These are phyloP conservation scores for Exephanes ischioxanthus DNA, from an alignment of 2,888 invertebrate genomes.

Conservation along the genomic window DNA sequence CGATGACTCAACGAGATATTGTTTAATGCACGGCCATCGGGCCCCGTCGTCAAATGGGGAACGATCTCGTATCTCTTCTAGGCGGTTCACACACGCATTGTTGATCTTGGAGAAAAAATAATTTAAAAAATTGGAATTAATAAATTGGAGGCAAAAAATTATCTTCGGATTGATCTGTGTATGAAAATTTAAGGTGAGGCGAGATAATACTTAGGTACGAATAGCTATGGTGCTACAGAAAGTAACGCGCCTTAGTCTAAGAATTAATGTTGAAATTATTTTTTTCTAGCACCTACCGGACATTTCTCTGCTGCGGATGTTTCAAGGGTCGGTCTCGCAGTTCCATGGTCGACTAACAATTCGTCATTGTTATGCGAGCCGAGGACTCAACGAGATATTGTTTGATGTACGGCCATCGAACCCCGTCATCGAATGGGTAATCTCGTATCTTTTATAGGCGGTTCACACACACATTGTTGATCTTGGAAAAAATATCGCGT, in stretches of 20 bases:
- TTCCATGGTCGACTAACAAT: constrained; percentile 8
- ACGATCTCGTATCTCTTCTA: constrained; percentile 1
- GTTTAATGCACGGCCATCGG: neutral
- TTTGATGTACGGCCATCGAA: too few species aligned
- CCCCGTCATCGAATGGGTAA: neutral
- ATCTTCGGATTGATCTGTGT: neutral
- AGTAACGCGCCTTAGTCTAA: neutral
- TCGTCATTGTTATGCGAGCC: constrained; percentile 20
- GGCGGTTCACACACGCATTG: constrained; percentile 2
- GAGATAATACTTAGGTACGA: neutral
- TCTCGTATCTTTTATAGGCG: neutral
- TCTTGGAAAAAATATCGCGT: neutral
- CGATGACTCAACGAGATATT: constrained; percentile 37
- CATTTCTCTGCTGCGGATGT: neutral
- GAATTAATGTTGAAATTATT: neutral
- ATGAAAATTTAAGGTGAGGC: neutral
- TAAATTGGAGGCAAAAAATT: neutral
- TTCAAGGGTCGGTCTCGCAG: constrained; percentile 22
- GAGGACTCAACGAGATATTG: constrained; percentile 26
- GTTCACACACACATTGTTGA: neutral
- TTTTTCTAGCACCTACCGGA: neutral
- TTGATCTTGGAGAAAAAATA: neutral
- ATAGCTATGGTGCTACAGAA: neutral
- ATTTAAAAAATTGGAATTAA: neutral
- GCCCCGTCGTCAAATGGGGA: neutral